These are phyloP conservation scores for human DNA, from an alignment of 2,113 vertebrate species.

Conservation along the genomic window DNA sequence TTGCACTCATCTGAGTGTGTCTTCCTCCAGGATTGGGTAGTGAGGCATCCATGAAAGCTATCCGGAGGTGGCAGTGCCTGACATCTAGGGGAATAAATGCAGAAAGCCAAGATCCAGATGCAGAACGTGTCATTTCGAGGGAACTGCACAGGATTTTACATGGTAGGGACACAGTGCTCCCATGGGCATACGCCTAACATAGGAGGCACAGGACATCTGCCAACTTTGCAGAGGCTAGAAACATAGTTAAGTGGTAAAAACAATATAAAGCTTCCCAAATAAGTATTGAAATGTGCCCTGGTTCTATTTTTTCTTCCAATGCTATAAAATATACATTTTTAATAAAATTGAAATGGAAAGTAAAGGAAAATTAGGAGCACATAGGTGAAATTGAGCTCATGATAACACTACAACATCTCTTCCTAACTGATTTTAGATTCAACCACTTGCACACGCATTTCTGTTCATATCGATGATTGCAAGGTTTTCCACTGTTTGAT, in stretches of 20 bases:
- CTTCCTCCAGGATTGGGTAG: neutral
- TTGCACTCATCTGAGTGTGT: neutral
- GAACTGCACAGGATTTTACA: neutral
- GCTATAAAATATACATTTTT: neutral
- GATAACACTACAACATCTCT: neutral
- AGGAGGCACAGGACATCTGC: no score
- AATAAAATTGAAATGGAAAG: conserved; percentile 5
- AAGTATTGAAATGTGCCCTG: neutral
- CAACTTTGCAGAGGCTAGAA: neutral
- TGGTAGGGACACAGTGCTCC: neutral
- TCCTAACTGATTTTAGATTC: neutral
- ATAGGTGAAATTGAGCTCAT: neutral
- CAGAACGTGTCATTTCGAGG: neutral
- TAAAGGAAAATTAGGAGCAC: neutral
- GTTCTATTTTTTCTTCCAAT: neutral
- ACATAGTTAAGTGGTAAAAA: neutral
- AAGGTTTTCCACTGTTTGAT: neutral
- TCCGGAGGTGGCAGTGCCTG: neutral
- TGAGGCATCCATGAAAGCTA: neutral
- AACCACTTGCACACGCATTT: neutral
- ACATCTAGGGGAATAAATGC: neutral
- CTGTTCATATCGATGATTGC: neutral
- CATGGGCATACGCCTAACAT: neutral
- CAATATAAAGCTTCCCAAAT: neutral
- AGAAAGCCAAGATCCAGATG: neutral